Percentiles rank a stretch among this genome's conserved stretches.
Conservation (phyloP, 1,140 invertebrate genomes). For the Drosophila bipectinata region DNA sequence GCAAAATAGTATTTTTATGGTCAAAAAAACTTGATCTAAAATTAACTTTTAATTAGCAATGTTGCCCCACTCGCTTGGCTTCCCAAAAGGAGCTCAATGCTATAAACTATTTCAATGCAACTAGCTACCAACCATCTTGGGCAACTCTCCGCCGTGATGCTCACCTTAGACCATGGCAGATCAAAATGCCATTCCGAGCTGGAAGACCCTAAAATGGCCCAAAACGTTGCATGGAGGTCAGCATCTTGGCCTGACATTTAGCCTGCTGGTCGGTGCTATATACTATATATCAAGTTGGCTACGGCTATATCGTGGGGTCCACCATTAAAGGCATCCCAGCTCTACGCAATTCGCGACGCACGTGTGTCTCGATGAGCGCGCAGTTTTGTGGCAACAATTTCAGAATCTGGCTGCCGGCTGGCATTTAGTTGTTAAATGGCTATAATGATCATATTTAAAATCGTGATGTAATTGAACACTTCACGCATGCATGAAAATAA, state of each 20-base stretch:
- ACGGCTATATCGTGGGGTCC: constrained; percentile 19
- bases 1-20: constrained; percentile 15
- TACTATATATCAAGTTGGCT: constrained; percentile 37
- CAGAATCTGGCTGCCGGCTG: constrained; percentile 47
- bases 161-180: constrained; percentile 42
- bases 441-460: constrained; percentile 70
- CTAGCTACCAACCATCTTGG: constrained; percentile 7
- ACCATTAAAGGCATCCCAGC: constrained; percentile 26
- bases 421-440: constrained; percentile 62
- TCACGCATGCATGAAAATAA: constrained; percentile 51
- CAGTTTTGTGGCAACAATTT: constrained; percentile 46
- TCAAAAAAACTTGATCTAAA: constrained; percentile 1
- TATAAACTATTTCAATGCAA: constrained; percentile 11
- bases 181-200: constrained; percentile 50
- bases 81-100: constrained; percentile 12
- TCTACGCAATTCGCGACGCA: constrained; percentile 75
- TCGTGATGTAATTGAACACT: constrained; percentile 60
- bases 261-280: constrained; percentile 30
- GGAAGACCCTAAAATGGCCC: constrained; percentile 72
- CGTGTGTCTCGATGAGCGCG: constrained; percentile 66
- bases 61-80: constrained; percentile 20
- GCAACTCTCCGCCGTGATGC: constrained; percentile 27
- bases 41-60: constrained; percentile 12
- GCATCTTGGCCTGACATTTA: constrained; percentile 70
- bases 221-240: constrained; percentile 71